Conservation (phyloP, 2,113 vertebrate genomes). For the Ctenodactylus gundi region DNA sequence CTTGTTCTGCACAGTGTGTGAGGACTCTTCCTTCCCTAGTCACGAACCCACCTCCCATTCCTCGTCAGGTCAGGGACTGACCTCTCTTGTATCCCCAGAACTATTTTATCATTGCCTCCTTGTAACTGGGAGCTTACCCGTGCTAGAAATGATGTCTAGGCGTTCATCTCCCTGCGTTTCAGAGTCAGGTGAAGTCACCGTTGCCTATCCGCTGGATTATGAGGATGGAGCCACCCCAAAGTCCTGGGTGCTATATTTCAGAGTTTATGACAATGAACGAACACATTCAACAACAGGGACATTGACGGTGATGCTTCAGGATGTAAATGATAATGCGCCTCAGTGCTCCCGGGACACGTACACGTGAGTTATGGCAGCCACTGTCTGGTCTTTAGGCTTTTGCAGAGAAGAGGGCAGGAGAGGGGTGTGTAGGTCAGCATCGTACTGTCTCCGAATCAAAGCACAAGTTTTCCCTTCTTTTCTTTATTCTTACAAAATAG, state of each 20-base stretch:
- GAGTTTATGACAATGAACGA: constrained; percentile 49
- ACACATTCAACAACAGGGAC: constrained; percentile 37
- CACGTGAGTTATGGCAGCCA: constrained; percentile 28
- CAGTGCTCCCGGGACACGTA: constrained; percentile 53
- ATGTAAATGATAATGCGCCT: constrained; percentile 46
- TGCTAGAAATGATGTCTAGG: background rate
- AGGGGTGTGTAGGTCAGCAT: background rate
- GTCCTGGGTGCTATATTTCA: constrained; percentile 44
- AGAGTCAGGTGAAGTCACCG: constrained; percentile 57
- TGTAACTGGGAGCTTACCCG: background rate
- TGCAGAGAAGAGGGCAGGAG: background rate
- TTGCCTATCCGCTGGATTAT: constrained; percentile 51
- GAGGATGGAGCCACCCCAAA: background rate
- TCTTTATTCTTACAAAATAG: background rate
- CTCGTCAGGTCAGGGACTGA: background rate
- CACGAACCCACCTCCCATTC: fast-evolving
- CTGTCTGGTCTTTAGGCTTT: background rate
- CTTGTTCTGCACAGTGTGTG: fast-evolving
- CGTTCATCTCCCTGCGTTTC: background rate
- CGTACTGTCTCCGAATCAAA: background rate
- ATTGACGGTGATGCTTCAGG: constrained; percentile 48
- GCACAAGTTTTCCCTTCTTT: background rate
- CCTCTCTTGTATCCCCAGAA: background rate
- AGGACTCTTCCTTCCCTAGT: background rate
- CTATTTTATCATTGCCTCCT: background rate